Conservation (phyloP, 53 echinoderm and acorn worm genomes). For the Crossaster papposus region DNA sequence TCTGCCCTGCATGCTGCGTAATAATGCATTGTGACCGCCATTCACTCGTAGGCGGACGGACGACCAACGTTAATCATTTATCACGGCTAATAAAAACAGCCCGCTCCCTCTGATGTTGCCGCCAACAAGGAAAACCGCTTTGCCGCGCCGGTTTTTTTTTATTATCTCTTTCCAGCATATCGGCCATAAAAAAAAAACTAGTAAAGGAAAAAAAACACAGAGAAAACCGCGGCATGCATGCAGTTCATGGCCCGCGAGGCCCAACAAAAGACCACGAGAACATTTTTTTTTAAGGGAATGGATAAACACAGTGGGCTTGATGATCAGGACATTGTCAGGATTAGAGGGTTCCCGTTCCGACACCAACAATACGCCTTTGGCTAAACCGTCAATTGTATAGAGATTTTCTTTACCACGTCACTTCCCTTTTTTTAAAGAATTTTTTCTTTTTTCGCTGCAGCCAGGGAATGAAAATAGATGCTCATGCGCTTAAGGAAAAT, state of each 20-base stretch:
- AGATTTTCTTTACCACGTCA: conserved; percentile 20
- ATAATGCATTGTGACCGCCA: conserved; percentile 57
- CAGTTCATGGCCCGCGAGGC: conserved; percentile 47
- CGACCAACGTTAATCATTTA: conserved; percentile 91
- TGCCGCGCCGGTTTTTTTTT: conserved; percentile 35
- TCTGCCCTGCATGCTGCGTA: conserved; percentile 12
- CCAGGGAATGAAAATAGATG: neutral
- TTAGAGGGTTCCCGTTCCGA: conserved; percentile 39
- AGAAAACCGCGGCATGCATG: conserved; percentile 29
- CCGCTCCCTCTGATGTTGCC: conserved; percentile 61
- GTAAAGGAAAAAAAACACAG: conserved; percentile 24
- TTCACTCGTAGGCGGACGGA: conserved; percentile 59
- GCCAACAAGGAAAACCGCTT: conserved; percentile 52
- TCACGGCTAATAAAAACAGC: conserved; percentile 94
- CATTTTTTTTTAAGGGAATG: conserved; percentile 49
- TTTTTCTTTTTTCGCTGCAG: conserved; percentile 12
- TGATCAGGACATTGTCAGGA: conserved; percentile 54
- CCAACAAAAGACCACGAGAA: conserved; percentile 39
- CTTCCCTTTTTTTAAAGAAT: conserved; percentile 26
- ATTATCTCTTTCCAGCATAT: conserved; percentile 59
- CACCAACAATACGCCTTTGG: conserved; percentile 61
- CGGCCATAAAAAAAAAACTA: conserved; percentile 39
- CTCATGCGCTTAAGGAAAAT: conserved; percentile 58
- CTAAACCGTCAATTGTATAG: conserved; percentile 50
- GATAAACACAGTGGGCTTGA: conserved; percentile 49